Percentiles rank a stretch among this genome's conserved stretches.
phyloP scores from a whole-genome alignment of 2,797 vertebrate species.

The Mus minutoides region DNA sequence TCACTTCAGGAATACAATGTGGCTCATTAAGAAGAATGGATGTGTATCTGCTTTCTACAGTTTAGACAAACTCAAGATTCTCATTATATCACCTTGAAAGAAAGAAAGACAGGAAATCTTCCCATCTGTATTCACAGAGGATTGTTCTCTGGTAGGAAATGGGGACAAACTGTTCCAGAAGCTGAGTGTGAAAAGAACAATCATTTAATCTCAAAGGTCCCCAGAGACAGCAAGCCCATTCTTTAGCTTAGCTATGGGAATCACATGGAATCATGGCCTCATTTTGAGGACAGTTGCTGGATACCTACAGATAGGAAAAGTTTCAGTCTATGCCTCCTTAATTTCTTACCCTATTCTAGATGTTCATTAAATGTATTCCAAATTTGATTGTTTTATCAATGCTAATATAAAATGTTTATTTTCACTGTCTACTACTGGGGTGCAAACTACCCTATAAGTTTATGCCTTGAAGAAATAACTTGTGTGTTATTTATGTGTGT shows the following conservation, averaged over 20 bases:
- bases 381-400: neutral
- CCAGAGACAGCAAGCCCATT: neutral
- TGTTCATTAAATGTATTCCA: neutral
- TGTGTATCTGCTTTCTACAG: constrained; percentile 11
- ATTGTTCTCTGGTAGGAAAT: neutral
- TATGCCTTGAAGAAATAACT: neutral
- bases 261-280: neutral
- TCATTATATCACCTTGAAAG: neutral
- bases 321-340: neutral
- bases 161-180: neutral
- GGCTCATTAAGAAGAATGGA: neutral
- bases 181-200: constrained; percentile 29
- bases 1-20: neutral
- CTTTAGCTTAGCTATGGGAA: neutral
- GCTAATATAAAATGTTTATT: neutral
- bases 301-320: neutral
- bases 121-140: neutral
- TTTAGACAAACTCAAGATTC: neutral
- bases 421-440: neutral
- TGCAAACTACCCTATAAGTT: neutral
- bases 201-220: neutral
- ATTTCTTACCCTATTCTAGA: neutral
- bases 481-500: neutral
- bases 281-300: neutral
- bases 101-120: neutral